These are phyloP conservation scores for Scolopax bukidnonensis DNA, from an alignment of 2,797 vertebrate genomes.

Conservation along the genomic window DNA sequence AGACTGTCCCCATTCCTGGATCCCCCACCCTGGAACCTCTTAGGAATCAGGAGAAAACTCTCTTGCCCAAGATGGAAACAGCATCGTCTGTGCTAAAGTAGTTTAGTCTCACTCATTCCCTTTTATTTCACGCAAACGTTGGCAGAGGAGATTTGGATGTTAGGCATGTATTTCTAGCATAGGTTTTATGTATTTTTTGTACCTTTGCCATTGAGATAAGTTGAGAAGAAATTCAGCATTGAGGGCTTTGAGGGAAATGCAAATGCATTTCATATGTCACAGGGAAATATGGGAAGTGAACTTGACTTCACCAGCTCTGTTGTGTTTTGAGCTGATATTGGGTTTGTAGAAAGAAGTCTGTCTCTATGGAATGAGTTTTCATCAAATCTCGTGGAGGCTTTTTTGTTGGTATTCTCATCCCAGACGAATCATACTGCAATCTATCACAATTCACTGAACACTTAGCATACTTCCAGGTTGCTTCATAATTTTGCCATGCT, in stretches of 20 bases:
- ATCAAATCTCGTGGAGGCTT: neutral
- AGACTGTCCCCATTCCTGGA: neutral
- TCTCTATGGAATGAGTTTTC: neutral
- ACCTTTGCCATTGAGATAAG: neutral
- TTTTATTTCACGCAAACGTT: neutral
- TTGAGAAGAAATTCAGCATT: neutral
- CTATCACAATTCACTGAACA: constrained; percentile 14
- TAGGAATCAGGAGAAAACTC: neutral
- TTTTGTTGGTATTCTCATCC: neutral
- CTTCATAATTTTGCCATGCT: constrained; percentile 7
- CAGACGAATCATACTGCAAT: constrained; percentile 37
- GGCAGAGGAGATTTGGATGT: neutral
- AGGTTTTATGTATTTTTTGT: neutral
- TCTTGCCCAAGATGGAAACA: neutral
- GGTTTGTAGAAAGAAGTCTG: constrained; percentile 18
- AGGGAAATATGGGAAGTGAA: constrained; percentile 22
- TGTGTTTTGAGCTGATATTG: constrained; percentile 27
- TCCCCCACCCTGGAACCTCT: neutral
- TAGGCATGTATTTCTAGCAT: neutral
- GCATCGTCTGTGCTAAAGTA: neutral
- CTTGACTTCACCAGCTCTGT: neutral
- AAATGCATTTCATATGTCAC: neutral
- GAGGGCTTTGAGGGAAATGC: neutral
- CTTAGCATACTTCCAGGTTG: neutral
- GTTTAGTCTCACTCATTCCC: neutral